These are phyloP conservation scores for Leucophenga maculata DNA, from an alignment of 2,888 invertebrate species.

Conservation along the genomic window DNA sequence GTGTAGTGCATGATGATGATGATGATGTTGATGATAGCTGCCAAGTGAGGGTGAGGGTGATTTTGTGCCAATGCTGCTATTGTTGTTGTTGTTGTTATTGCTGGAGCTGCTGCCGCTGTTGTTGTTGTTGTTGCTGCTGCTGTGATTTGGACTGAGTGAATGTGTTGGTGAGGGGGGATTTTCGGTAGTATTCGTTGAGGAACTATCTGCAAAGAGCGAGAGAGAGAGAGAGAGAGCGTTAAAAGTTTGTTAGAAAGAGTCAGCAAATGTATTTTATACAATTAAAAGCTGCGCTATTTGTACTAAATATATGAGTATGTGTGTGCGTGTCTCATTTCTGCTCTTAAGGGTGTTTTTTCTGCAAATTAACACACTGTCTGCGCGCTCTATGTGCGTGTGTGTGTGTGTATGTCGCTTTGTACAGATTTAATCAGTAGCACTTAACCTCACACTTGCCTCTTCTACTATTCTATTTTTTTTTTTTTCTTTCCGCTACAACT, in stretches of 20 bases:
- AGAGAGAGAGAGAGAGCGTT: constrained; percentile 24
- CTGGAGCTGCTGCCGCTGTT: constrained; percentile 70
- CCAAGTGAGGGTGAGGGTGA: constrained; percentile 62
- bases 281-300: constrained; percentile 29
- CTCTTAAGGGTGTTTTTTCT: constrained; percentile 17
- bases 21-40: constrained; percentile 57
- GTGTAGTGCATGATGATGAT: constrained; percentile 38
- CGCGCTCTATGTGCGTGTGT: constrained; percentile 28
- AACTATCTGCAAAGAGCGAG: constrained; percentile 79
- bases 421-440: constrained; percentile 62
- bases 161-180: constrained; percentile 75
- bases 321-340: constrained; percentile 16
- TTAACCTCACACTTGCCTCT: constrained; percentile 63
- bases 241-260: constrained; percentile 36
- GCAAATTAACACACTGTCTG: constrained; percentile 21
- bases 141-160: constrained; percentile 77
- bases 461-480: constrained; percentile 6
- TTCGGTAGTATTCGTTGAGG: constrained; percentile 80
- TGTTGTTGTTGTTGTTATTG: constrained; percentile 47
- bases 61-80: constrained; percentile 46
- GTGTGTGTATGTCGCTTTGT: constrained; percentile 36
- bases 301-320: background rate
- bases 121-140: constrained; percentile 64
- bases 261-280: constrained; percentile 4
- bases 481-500: constrained; percentile 29